Conservation (phyloP, 2,113 vertebrate species). For the Malurus alboscapulatus region DNA sequence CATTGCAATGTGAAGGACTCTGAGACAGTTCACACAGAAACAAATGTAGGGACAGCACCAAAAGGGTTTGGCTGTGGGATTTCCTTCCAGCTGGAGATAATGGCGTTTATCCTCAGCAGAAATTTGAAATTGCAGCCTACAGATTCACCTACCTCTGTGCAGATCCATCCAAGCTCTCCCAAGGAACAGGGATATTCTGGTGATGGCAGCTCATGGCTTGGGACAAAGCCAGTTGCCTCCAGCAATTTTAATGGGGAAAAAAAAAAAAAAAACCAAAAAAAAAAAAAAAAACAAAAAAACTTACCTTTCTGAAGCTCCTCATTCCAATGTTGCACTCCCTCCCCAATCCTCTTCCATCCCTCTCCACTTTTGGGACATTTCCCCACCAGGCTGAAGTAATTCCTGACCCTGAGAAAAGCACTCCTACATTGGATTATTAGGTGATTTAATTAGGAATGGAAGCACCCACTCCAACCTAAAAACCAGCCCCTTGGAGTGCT, state of each 20-base stretch:
- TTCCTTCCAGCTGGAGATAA: not conserved
- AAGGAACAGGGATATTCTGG: not conserved
- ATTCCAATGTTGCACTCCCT: not conserved
- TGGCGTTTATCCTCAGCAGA: not conserved
- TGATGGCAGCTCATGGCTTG: not conserved
- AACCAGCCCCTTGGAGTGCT: not conserved
- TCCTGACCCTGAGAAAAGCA: not conserved
- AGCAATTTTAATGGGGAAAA: not conserved
- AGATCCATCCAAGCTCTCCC: not conserved
- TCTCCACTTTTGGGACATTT: not conserved
- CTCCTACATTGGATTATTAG: not conserved
- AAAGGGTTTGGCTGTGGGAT: not conserved
- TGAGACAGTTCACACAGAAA: not conserved
- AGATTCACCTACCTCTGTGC: not conserved
- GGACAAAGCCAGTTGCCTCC: not conserved
- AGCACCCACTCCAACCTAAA: not conserved
- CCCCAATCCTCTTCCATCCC: not conserved
- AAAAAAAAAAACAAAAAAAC: not conserved
- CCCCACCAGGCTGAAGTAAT: not conserved
- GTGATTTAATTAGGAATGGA: not conserved
- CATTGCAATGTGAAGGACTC: not conserved
- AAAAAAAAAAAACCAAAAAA: not conserved
- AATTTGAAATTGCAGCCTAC: accelerated
- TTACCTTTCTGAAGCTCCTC: not conserved
- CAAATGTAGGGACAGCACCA: not conserved